phyloP scores from a whole-genome alignment of 2,113 vertebrate genomes.

The Tachysurus vachellii region DNA sequence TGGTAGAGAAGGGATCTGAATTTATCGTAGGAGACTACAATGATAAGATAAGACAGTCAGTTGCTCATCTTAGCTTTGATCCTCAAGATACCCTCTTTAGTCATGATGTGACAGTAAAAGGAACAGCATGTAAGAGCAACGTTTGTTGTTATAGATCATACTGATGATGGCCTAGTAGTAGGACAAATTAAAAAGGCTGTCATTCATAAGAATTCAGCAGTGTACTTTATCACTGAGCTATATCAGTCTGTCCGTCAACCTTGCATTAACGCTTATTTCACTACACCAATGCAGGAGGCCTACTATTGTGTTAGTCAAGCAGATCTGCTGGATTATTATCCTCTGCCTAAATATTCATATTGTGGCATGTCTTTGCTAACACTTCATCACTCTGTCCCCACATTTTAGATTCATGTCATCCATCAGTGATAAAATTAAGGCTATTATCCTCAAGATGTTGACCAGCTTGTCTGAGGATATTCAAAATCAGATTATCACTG shows the following conservation, averaged over 20 bases:
- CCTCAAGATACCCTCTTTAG: not conserved
- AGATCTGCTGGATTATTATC: too few relatives aligned
- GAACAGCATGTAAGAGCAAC: constrained; percentile 35
- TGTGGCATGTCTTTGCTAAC: constrained; percentile 30
- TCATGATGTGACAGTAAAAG: constrained; percentile 39
- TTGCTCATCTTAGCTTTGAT: constrained; percentile 37
- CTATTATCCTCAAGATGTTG: constrained; percentile 47
- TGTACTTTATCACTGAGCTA: not conserved
- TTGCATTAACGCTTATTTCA: not conserved
- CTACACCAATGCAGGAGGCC: too few relatives aligned
- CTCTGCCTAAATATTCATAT: not conserved
- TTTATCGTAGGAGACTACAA: constrained; percentile 33
- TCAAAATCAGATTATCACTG: too few relatives aligned
- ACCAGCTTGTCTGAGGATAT: too few relatives aligned
- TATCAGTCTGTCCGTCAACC: constrained; percentile 18
- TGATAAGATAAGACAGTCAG: constrained; percentile 36
- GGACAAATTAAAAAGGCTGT: not conserved
- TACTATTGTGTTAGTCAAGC: too few relatives aligned
- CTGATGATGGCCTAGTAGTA: constrained; percentile 17
- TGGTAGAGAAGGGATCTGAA: not conserved
- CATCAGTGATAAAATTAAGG: not conserved
- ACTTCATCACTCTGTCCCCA: constrained; percentile 32
- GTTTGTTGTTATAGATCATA: constrained; percentile 44
- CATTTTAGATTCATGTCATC: constrained; percentile 21
- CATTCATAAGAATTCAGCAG: constrained; percentile 16